A percentile compares a stretch with the other conserved stretches of the same genome.
Conservation (phyloP, 2,888 invertebrate species). For the Venusia cambrica region DNA sequence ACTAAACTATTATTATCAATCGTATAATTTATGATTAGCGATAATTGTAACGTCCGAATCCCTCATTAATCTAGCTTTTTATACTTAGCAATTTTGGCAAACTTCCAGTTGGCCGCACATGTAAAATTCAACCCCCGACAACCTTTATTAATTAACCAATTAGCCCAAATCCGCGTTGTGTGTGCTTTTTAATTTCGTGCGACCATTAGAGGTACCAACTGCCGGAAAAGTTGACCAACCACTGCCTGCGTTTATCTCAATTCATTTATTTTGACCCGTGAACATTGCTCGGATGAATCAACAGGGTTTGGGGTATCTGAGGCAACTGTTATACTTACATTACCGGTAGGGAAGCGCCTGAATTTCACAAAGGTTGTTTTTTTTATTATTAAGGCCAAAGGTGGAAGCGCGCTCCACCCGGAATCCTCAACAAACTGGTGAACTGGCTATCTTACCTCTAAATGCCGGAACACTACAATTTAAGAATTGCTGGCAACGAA, state of each 20-base stretch:
- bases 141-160: slow-evolving; percentile 77
- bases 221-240: slow-evolving; percentile 47
- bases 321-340: slow-evolving; percentile 5
- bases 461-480: too few relatives aligned
- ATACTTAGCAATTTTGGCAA: slow-evolving; percentile 57
- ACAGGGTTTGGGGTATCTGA: slow-evolving; percentile 28
- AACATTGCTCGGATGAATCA: slow-evolving; percentile 47
- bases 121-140: slow-evolving; percentile 54
- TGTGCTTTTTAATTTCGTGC: slow-evolving; percentile 65
- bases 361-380: too few relatives aligned
- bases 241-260: slow-evolving; percentile 49
- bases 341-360: background rate
- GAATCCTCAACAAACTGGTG: too few relatives aligned
- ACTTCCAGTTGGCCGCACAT: slow-evolving; percentile 59
- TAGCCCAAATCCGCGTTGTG: slow-evolving; percentile 62
- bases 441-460: too few relatives aligned
- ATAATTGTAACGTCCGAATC: slow-evolving; percentile 27
- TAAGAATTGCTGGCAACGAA: too few relatives aligned
- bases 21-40: slow-evolving; percentile 23
- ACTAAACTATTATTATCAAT: slow-evolving; percentile 21
- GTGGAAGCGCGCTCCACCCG: too few relatives aligned
- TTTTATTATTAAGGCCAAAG: too few relatives aligned
- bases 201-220: slow-evolving; percentile 51
- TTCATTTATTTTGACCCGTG: slow-evolving; percentile 44
- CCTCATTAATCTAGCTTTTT: slow-evolving; percentile 57